Evolutionary conservation across 2,888 invertebrate species (phyloP), one percentile per base, ranked within the genome.

Genomic region (Mamestra brassicae): DNA sequence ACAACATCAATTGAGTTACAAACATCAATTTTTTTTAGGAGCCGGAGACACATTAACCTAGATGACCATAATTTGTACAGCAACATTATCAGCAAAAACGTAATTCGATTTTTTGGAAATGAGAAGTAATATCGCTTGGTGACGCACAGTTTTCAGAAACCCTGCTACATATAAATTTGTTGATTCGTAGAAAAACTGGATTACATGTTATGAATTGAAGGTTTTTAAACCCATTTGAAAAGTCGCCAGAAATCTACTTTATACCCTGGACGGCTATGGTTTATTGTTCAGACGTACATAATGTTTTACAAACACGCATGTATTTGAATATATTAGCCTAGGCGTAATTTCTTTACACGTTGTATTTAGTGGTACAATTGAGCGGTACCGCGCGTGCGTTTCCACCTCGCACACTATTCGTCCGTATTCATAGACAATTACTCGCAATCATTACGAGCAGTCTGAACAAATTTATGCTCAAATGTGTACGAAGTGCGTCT

Each of bases 241-340:
- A 80, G 26, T 62, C 34, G 50, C 61, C 61, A 55, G 74, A 77
- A 68, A 81, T 81, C 55, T 81, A 76, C 55, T 52, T 78, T 64
- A 76, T n/a, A 68, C 81, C 67, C 76, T 26, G 54, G 81, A 68
- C 54, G n/a, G 57, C 15, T 50, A n/a, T 55, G 64, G 34, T 80
- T 80, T 54, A 67, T 63, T 50, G 63, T 64, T 64, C 63, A 50
- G 54, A 55, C 52, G 50, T 15, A 15, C 74, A 45, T 66, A 80
- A 78, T 74, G 61, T n/a, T 66, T 8, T 36, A 60, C 26, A 71
- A 57, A 26, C 66, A 82, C 82, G 71, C 78, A 70, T 52, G 60
- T 54, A 58, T 5, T 3, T 4, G 26, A 11, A 55, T 60, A 17
- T 38, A 58, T 36, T 57, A 26, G 47, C n/a, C 38, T 42, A 54